Conservation (phyloP, 2,113 vertebrate genomes). For the Oncorhynchus mykiss region DNA sequence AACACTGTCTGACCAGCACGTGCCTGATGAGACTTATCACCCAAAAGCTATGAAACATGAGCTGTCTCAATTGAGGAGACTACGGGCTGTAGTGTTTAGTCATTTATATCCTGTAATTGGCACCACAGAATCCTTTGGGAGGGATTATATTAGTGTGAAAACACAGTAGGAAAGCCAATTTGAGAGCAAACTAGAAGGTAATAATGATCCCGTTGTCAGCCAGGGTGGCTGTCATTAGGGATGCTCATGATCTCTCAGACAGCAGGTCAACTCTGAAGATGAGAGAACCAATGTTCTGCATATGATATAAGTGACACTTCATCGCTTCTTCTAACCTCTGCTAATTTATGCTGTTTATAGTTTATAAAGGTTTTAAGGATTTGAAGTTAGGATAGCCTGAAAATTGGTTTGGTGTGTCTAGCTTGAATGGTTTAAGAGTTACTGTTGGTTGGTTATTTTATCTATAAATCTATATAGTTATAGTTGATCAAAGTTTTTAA, state of each 20-base stretch:
- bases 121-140: slow-evolving; percentile 23
- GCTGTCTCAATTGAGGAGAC: slow-evolving; percentile 38
- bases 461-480: too few species aligned
- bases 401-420: too few species aligned
- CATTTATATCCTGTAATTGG: slow-evolving; percentile 42
- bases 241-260: slow-evolving; percentile 16
- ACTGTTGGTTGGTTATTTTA: too few species aligned
- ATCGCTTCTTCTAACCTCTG: too few species aligned
- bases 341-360: too few species aligned
- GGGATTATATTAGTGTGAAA: slow-evolving; percentile 16
- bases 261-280: slow-evolving; percentile 7
- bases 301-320: too few species aligned
- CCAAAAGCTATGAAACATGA: slow-evolving; percentile 50
- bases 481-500: too few species aligned
- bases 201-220: slow-evolving; percentile 25
- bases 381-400: too few species aligned
- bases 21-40: slow-evolving; percentile 35
- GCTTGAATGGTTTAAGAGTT: too few species aligned
- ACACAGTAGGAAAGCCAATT: slow-evolving; percentile 19
- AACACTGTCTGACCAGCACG: slow-evolving; percentile 36
- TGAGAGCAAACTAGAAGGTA: slow-evolving; percentile 10
- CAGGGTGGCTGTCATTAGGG: slow-evolving; percentile 18
- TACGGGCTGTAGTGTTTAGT: slow-evolving; percentile 29
- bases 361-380: too few species aligned
- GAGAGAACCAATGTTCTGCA: background rate